Conservation (phyloP, 64 coral and sea anemone genomes). For the Hydrozoanthus tunicans region DNA sequence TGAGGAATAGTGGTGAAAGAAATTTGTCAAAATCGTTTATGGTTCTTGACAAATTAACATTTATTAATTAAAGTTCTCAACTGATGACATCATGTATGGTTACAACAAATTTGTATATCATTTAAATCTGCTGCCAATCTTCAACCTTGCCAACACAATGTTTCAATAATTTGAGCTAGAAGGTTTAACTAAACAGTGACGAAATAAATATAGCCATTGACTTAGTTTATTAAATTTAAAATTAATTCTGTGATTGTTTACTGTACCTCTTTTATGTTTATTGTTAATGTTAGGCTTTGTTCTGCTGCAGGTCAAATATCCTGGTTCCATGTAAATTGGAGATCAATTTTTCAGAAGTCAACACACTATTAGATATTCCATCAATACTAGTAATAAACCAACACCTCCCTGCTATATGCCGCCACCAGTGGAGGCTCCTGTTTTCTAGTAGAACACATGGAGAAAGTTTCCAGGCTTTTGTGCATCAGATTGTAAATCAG, state of each 20-base stretch:
- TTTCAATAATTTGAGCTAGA: too few relatives aligned
- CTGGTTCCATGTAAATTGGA: slow-evolving; percentile 91
- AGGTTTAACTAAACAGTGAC: too few relatives aligned
- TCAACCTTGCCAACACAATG: too few relatives aligned
- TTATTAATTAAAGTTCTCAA: too few relatives aligned
- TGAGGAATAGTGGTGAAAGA: too few relatives aligned
- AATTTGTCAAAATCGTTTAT: too few relatives aligned
- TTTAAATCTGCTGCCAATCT: too few relatives aligned
- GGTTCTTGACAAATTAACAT: too few relatives aligned
- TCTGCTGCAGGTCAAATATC: slow-evolving; percentile 72
- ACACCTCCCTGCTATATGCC: slow-evolving; percentile 52
- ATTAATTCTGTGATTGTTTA: neutral
- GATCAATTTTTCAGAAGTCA: slow-evolving; percentile 65
- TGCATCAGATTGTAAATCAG: slow-evolving; percentile 87
- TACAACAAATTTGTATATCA: too few relatives aligned
- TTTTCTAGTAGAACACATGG: slow-evolving; percentile 91
- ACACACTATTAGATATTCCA: slow-evolving; percentile 79
- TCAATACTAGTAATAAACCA: slow-evolving; percentile 76
- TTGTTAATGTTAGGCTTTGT: neutral
- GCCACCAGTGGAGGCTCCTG: slow-evolving; percentile 83
- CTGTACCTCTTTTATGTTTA: neutral
- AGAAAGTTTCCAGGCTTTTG: slow-evolving; percentile 88
- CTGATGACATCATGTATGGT: too few relatives aligned
- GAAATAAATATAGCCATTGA: too few relatives aligned
- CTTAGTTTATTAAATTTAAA: neutral